Percentiles rank a stretch among this genome's conserved stretches.
These are phyloP conservation scores for Yponomeuta plumbellus DNA, from an alignment of 2,888 invertebrate species.

Conservation along the genomic window DNA sequence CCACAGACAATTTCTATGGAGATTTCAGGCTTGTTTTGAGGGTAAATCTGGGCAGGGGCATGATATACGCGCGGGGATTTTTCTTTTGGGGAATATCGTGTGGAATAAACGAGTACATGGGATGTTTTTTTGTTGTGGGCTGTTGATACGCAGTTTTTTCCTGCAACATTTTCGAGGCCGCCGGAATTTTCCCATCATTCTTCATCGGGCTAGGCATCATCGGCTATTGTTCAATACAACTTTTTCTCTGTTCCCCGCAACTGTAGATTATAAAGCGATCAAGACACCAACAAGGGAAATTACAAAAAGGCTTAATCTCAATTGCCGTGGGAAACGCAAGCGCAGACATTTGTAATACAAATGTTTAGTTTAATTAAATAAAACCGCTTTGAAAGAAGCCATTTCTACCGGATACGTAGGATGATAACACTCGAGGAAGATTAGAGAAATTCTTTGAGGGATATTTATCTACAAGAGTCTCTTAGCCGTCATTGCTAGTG, in stretches of 20 bases:
- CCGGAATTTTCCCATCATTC: neutral
- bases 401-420: neutral
- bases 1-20: slow-evolving; percentile 72
- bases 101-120: slow-evolving; percentile 11
- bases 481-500: slow-evolving; percentile 27
- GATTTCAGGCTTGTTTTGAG: slow-evolving; percentile 69
- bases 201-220: neutral
- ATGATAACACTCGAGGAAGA: slow-evolving; percentile 5
- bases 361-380: slow-evolving; percentile 13
- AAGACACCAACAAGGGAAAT: neutral
- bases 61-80: slow-evolving; percentile 56
- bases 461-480: neutral
- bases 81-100: slow-evolving; percentile 50
- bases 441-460: slow-evolving; percentile 3
- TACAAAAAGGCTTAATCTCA: neutral
- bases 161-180: neutral
- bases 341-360: slow-evolving; percentile 7
- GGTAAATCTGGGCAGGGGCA: slow-evolving; percentile 63
- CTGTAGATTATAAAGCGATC: neutral
- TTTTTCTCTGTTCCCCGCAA: neutral
- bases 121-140: neutral
- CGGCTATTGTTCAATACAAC: neutral
- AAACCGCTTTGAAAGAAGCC: neutral
- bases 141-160: slow-evolving; percentile 3
- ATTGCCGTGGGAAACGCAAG: slow-evolving; percentile 14